Evolutionary conservation across 2,888 invertebrate genomes (phyloP).

Genomic region (Hesperia comma): DNA sequence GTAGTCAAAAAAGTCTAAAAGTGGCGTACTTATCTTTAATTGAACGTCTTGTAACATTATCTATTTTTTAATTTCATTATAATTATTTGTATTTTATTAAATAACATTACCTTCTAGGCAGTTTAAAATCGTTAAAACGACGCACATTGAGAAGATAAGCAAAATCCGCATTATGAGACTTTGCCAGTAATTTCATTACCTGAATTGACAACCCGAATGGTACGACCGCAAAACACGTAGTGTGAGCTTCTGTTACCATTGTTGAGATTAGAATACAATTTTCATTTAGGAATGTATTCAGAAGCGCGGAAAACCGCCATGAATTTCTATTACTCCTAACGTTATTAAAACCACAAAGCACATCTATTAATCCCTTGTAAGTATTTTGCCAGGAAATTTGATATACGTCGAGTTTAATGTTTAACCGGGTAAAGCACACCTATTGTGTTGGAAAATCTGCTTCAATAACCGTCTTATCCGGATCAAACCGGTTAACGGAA

Average conservation of each 20-base stretch:
- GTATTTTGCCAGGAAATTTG: constrained; percentile 7
- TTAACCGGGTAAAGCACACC: constrained; percentile 4
- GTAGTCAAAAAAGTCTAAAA: too few species aligned
- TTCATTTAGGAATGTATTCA: neutral
- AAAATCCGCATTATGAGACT: too few species aligned
- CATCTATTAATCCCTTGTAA: constrained; percentile 5
- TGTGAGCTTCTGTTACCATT: neutral
- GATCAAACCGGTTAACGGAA: constrained; percentile 5
- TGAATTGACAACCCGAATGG: too few species aligned
- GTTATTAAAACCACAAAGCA: constrained; percentile 4
- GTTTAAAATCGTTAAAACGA: too few species aligned
- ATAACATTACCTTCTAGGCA: too few species aligned
- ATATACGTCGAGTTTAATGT: neutral
- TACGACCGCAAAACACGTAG: neutral
- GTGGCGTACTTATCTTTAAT: too few species aligned
- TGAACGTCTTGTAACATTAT: too few species aligned
- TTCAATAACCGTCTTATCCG: constrained; percentile 21
- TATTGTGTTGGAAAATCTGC: constrained; percentile 20
- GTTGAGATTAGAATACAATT: neutral
- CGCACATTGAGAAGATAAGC: too few species aligned
- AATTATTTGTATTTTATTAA: too few species aligned
- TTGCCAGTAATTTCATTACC: too few species aligned
- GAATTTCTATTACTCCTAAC: neutral
- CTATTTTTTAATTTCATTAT: too few species aligned
- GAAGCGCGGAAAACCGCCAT: neutral